These are phyloP conservation scores for Ameiurus melas DNA, from an alignment of 2,113 vertebrate species.

Conservation along the genomic window DNA sequence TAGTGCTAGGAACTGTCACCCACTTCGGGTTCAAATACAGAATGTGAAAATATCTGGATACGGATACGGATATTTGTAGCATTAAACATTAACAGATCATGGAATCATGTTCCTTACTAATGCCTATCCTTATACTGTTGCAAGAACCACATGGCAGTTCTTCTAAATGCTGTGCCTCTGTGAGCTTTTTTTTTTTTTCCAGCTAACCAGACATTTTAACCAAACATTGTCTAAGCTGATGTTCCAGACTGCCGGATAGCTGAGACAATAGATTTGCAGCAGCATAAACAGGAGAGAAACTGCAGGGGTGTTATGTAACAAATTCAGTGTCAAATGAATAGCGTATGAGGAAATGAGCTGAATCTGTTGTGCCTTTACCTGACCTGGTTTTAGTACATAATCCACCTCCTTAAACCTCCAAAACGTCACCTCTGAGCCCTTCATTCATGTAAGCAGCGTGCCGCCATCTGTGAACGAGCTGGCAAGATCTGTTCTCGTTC, in stretches of 20 bases:
- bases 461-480: constrained; percentile 34
- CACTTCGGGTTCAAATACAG: neutral
- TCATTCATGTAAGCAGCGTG: constrained; percentile 37
- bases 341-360: constrained; percentile 34
- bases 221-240: constrained; percentile 31
- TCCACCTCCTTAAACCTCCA: constrained; percentile 49
- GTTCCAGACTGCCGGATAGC: constrained; percentile 30
- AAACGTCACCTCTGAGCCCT: constrained; percentile 40
- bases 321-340: constrained; percentile 37
- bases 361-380: constrained; percentile 36
- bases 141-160: neutral
- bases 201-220: constrained; percentile 46
- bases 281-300: constrained; percentile 31
- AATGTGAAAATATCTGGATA: neutral
- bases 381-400: constrained; percentile 52
- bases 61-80: neutral
- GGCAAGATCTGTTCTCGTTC: constrained; percentile 20
- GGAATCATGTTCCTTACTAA: neutral
- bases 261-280: constrained; percentile 29
- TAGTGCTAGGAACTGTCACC: too few relatives aligned
- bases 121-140: neutral
- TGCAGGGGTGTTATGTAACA: constrained; percentile 42
- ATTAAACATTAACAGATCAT: neutral
- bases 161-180: constrained; percentile 16
- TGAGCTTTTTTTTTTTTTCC: constrained; percentile 3